Conservation (phyloP, 1,140 invertebrate species). For the Drosophila sechellia region DNA sequence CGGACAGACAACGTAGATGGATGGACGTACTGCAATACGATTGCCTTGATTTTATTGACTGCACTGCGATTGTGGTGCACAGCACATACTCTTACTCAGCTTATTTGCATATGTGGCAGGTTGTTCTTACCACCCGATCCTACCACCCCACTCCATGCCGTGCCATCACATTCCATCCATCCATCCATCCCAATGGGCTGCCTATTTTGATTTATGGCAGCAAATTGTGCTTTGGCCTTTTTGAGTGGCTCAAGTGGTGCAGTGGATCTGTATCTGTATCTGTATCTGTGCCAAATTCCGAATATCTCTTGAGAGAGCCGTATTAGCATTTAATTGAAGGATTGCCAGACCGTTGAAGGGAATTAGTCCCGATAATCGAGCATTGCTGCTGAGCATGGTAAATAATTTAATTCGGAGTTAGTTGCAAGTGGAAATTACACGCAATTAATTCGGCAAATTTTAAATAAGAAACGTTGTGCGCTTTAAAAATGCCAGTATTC, state of each 20-base stretch:
- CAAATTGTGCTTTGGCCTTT: slow-evolving; percentile 29
- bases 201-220: slow-evolving; percentile 40
- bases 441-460: not conserved
- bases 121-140: not conserved
- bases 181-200: slow-evolving; percentile 13
- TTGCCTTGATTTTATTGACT: slow-evolving; percentile 74
- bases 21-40: slow-evolving; percentile 46
- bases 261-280: not conserved
- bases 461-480: not conserved
- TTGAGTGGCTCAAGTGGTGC: slow-evolving; percentile 4
- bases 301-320: slow-evolving; percentile 25
- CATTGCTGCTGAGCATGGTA: not conserved
- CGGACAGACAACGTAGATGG: not conserved
- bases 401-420: not conserved
- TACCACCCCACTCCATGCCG: not conserved
- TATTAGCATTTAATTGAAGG: slow-evolving; percentile 37
- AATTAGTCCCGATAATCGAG: slow-evolving; percentile 39
- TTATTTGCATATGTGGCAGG: slow-evolving; percentile 35
- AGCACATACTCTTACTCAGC: not conserved
- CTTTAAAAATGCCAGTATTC: not conserved
- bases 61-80: slow-evolving; percentile 48
- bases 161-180: not conserved
- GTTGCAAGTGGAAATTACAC: not conserved
- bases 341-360: slow-evolving; percentile 5
- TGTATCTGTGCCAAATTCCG: slow-evolving; percentile 3